These are phyloP conservation scores for Tenthredo livida DNA, from an alignment of 2,888 invertebrate genomes.

Conservation along the genomic window DNA sequence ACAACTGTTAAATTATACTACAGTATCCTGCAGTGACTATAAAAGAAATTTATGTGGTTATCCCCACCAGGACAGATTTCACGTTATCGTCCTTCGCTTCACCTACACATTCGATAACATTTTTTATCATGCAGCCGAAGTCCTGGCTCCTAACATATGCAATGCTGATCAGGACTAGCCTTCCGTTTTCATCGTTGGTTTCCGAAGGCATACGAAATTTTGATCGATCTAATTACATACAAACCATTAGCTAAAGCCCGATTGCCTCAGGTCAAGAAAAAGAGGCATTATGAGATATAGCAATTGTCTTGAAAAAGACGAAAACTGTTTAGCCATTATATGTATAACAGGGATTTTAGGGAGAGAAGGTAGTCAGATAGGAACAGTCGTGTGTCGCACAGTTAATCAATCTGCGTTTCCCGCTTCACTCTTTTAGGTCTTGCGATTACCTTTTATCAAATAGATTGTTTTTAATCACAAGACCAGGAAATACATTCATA, in stretches of 20 bases:
- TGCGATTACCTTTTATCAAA: not conserved
- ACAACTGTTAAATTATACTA: not conserved
- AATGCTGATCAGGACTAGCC: not conserved
- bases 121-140: not conserved
- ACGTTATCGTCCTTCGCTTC: not conserved
- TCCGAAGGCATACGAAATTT: not conserved
- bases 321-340: not conserved
- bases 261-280: not conserved
- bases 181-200: not conserved
- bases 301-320: too few species aligned
- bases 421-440: not conserved
- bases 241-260: not conserved
- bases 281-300: not conserved
- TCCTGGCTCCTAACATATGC: slow-evolving; percentile 1
- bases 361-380: not conserved
- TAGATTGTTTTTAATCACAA: not conserved
- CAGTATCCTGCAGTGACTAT: not conserved
- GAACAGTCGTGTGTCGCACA: not conserved
- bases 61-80: not conserved
- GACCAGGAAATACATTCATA: not conserved
- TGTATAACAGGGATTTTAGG: not conserved
- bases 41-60: not conserved
- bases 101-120: not conserved
- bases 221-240: not conserved
- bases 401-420: not conserved